Conservation (phyloP, 2,113 vertebrate species). For the Naja naja region DNA sequence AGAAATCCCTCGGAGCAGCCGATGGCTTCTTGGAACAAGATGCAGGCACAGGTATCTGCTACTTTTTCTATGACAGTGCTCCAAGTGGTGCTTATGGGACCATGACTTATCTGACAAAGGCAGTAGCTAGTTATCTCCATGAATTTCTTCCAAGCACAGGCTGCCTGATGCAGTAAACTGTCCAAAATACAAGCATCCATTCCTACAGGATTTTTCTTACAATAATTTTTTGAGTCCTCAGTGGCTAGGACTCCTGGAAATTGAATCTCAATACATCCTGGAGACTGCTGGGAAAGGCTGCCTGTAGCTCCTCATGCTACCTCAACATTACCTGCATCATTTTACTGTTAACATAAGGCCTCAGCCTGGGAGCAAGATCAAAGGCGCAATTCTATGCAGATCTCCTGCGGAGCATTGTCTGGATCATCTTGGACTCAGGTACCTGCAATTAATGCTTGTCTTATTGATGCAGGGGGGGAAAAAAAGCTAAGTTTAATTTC, state of each 20-base stretch:
- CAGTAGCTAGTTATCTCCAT: conserved; percentile 83
- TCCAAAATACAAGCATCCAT: accelerated
- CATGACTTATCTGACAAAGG: conserved; percentile 97
- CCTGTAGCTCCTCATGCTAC: neutral
- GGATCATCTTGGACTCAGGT: neutral
- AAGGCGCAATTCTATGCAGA: neutral
- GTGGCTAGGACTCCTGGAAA: neutral
- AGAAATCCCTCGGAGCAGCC: conserved; percentile 82
- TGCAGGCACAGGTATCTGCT: conserved; percentile 87
- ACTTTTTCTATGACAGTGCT: conserved; percentile 95
- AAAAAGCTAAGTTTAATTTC: neutral
- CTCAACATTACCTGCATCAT: neutral
- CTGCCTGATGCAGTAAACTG: conserved; percentile 85
- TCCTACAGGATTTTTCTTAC: neutral
- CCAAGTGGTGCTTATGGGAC: conserved; percentile 94
- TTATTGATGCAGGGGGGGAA: too few species aligned
- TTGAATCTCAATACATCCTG: neutral
- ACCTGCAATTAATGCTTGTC: neutral
- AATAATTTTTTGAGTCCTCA: neutral
- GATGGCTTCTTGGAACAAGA: conserved; percentile 90
- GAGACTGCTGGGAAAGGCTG: neutral
- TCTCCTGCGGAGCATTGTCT: neutral
- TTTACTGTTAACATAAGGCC: accelerated
- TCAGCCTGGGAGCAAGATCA: neutral
- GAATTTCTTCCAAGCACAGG: conserved; percentile 89